Evolutionary conservation across 2,888 invertebrate genomes (phyloP), one percentile per base, ranked within the genome.

Genomic region (Lasioglossum morio): DNA sequence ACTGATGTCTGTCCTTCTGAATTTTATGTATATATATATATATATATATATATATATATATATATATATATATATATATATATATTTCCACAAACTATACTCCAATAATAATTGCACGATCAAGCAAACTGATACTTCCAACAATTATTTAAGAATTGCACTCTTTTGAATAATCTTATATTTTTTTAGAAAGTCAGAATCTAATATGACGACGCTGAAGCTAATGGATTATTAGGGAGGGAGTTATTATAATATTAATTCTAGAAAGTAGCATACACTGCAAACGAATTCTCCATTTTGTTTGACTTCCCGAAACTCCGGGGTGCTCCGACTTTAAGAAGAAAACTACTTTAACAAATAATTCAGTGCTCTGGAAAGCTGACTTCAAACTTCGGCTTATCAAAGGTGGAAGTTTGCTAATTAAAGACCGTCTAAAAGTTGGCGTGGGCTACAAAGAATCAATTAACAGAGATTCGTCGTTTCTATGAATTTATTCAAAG

Each of bases 281-380:
- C 70, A 40, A 63, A 14, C 37, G 40, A n/a, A 70, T 70, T 70
- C n/a, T n/a, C 40, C 37, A 70, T 70, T n/a, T 40, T 40, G 37
- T 40, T 70, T 40, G 37, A 70, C n/a, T 70, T 70, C 1, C n/a
- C 37, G n/a, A 40, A 63, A 40, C 70, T 40, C 70, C 14, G n/a
- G 12, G 14, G n/a, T 34, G 30, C 40, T 40, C 12, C n/a, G 23
- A 12, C 14, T 70, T n/a, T n/a, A 40, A 66, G 69, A 23, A 37
- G 69, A 23, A 37, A 69, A 70, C 70, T 70, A n/a, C 70, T 70
- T 40, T 40, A 70, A 70, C 40, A 70, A 70, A 70, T 70, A 70
- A 70, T 70, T 70, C 70, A 70, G n/a, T 14, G n/a, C 70, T 40
- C 40, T n/a, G 16, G 40, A n/a, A 40, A n/a, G n/a, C 40, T n/a